Evolutionary conservation across 2,888 invertebrate species (phyloP).

Genomic region (Aphrophora alni): DNA sequence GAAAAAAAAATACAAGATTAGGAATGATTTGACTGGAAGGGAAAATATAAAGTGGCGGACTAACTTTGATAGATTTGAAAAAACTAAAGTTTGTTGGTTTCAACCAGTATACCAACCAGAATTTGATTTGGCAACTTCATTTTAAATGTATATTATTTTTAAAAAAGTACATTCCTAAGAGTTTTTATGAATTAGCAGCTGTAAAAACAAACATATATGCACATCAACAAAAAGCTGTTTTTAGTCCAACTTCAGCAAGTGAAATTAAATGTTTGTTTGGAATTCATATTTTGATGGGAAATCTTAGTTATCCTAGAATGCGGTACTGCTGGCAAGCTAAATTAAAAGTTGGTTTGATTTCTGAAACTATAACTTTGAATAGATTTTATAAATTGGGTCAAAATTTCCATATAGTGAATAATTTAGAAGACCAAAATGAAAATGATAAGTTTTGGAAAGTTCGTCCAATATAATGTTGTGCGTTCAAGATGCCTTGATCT

Average conservation of each 20-base stretch:
- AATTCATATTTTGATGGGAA: conserved; percentile 21
- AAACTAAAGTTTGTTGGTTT: conserved; percentile 18
- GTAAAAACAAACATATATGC: conserved; percentile 19
- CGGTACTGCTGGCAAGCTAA: background rate
- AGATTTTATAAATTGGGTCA: background rate
- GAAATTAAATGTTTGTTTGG: conserved; percentile 16
- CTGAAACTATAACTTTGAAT: conserved; percentile 4
- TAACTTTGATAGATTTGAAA: conserved; percentile 11
- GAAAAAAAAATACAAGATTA: too few relatives aligned
- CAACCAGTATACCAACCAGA: background rate
- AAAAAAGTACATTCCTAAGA: conserved; percentile 12
- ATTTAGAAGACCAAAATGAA: conserved; percentile 18
- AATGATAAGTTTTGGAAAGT: conserved; percentile 20
- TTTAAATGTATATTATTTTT: too few relatives aligned
- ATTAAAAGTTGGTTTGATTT: conserved; percentile 18
- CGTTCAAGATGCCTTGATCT: background rate
- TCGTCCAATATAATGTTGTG: conserved; percentile 12
- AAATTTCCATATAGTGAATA: conserved; percentile 9
- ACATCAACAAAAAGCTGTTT: conserved; percentile 18
- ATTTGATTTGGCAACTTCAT: conserved; percentile 1
- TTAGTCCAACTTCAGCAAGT: background rate
- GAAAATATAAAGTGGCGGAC: too few relatives aligned
- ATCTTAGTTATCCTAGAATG: background rate
- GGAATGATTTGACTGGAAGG: too few relatives aligned
- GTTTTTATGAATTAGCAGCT: background rate